phyloP scores from a whole-genome alignment of 1,140 invertebrate genomes.

The Zophobas atratus region DNA sequence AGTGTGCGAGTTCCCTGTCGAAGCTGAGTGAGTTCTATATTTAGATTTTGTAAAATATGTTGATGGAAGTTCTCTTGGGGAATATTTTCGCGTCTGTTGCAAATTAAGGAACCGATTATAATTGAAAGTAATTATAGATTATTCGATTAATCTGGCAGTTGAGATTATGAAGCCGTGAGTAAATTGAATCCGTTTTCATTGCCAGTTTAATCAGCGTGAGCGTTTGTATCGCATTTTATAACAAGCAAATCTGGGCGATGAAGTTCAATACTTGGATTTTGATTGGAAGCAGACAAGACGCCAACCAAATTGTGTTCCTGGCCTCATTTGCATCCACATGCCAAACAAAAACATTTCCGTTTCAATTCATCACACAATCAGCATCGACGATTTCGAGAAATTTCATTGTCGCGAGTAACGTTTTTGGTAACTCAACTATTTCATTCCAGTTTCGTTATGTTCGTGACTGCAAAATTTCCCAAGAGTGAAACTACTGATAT shows the following conservation, averaged over 20 bases:
- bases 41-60: conserved; percentile 2
- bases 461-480: conserved; percentile 45
- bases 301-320: conserved; percentile 20
- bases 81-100: conserved; percentile 4
- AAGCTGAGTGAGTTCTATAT: no score
- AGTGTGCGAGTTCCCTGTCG: no score
- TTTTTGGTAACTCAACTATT: conserved; percentile 29
- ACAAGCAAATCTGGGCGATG: conserved; percentile 33
- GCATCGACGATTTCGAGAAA: background rate
- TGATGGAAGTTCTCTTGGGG: conserved; percentile 1
- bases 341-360: conserved; percentile 33
- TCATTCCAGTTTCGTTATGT: conserved; percentile 38
- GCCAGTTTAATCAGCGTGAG: conserved; percentile 35
- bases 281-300: conserved; percentile 41
- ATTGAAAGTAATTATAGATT: conserved; percentile 27
- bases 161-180: conserved; percentile 30
- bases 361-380: conserved; percentile 30
- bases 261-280: conserved; percentile 38
- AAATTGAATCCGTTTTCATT: conserved; percentile 42
- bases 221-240: conserved; percentile 39
- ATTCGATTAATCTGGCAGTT: conserved; percentile 35
- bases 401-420: conserved; percentile 21
- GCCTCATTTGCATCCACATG: conserved; percentile 25
- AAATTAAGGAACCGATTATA: conserved; percentile 11
- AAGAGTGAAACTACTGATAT: conserved; percentile 47